Conservation (phyloP, 2,888 invertebrate genomes). For the Nymphalis polychloros region DNA sequence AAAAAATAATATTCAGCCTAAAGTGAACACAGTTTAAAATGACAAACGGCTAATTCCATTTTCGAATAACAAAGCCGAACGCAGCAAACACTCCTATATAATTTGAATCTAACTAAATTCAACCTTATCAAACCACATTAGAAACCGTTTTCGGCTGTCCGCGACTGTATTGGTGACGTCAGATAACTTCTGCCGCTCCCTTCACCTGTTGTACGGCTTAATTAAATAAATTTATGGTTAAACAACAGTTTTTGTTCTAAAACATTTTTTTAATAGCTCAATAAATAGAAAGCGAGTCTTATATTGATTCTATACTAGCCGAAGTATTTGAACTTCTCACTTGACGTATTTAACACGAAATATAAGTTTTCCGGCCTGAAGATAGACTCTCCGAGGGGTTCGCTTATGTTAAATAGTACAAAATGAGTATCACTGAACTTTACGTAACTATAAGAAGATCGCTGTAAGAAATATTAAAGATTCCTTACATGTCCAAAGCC, state of each 20-base stretch:
- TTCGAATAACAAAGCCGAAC: slow-evolving; percentile 49
- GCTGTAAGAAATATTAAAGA: too few species aligned
- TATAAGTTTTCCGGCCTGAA: too few species aligned
- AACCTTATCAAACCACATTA: neutral
- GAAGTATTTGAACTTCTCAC: neutral
- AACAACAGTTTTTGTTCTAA: slow-evolving; percentile 22
- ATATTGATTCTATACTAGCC: neutral
- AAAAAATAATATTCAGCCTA: too few species aligned
- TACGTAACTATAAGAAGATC: too few species aligned
- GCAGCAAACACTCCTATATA: slow-evolving; percentile 36
- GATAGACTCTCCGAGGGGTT: too few species aligned
- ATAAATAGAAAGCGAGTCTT: slow-evolving; percentile 26
- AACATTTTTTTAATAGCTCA: slow-evolving; percentile 16
- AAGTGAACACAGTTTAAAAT: slow-evolving; percentile 45
- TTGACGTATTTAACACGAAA: too few species aligned
- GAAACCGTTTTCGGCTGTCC: slow-evolving; percentile 13
- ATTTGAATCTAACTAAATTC: neutral
- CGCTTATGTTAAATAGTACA: too few species aligned
- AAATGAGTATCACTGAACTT: too few species aligned
- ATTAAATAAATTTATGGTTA: slow-evolving; percentile 34
- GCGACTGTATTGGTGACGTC: slow-evolving; percentile 8
- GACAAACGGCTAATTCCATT: slow-evolving; percentile 58
- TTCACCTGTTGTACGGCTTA: slow-evolving; percentile 42
- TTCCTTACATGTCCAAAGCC: too few species aligned
- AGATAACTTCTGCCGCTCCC: slow-evolving; percentile 42